These are phyloP conservation scores for Paedocypris sp. DNA, from an alignment of 2,113 vertebrate genomes.

Conservation along the genomic window DNA sequence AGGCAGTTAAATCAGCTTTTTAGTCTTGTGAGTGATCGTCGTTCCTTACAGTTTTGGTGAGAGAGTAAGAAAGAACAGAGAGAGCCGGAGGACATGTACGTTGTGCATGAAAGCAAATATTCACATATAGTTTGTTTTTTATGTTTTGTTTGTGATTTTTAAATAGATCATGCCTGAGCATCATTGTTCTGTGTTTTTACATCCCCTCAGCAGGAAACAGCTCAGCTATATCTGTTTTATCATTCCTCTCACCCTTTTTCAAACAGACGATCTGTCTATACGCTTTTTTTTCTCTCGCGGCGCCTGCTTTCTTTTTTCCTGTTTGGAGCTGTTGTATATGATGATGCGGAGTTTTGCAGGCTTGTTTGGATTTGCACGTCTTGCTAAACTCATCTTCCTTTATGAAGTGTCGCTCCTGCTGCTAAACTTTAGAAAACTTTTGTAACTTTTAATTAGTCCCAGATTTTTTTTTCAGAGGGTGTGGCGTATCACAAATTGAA, in stretches of 20 bases:
- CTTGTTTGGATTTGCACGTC: too few species aligned
- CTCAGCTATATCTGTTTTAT: not conserved
- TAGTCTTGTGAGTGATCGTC: not conserved
- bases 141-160: not conserved
- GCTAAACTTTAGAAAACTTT: not conserved
- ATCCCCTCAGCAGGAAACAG: too few species aligned
- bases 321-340: too few species aligned
- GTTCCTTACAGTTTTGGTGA: too few species aligned
- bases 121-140: too few species aligned
- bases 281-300: too few species aligned
- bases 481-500: not conserved
- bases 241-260: not conserved
- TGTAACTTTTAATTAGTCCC: constrained; percentile 7
- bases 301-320: too few species aligned
- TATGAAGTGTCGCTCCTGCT: not conserved
- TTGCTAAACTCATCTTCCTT: not conserved
- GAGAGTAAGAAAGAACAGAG: too few species aligned
- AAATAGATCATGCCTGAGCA: not conserved
- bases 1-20: not conserved
- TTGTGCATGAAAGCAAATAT: too few species aligned
- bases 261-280: too few species aligned
- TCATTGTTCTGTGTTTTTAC: not conserved
- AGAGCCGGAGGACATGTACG: too few species aligned
- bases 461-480: not conserved
- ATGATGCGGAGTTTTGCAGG: too few species aligned